Percentiles rank a stretch among this genome's conserved stretches.
These are phyloP conservation scores for Pipistrellus pipistrellus DNA, from an alignment of 2,797 vertebrate species.

Conservation along the genomic window DNA sequence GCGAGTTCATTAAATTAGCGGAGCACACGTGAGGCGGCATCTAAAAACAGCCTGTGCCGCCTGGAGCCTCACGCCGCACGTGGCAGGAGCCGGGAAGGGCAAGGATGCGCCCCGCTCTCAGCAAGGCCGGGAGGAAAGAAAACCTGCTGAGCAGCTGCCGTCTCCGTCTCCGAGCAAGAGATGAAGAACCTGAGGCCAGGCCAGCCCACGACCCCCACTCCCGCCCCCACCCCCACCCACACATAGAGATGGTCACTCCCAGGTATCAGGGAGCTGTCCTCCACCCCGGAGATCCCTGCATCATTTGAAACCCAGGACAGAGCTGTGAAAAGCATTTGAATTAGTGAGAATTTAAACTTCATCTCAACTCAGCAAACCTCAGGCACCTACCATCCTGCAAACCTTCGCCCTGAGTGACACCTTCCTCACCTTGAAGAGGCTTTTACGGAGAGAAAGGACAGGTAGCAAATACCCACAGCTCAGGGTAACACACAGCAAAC, in stretches of 20 bases:
- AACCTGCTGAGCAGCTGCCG: neutral
- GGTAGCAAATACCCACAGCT: neutral
- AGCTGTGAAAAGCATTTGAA: neutral
- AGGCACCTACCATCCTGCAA: neutral
- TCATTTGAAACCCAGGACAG: neutral
- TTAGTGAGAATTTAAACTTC: neutral
- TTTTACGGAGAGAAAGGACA: neutral
- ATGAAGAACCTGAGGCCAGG: neutral
- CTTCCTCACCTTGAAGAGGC: neutral
- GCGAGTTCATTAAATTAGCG: constrained; percentile 81
- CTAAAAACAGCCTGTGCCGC: constrained; percentile 78
- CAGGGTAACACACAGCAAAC: neutral
- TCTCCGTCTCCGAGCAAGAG: neutral
- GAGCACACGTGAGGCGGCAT: constrained; percentile 74
- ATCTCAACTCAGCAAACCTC: neutral
- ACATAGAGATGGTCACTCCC: neutral
- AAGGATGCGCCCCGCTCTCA: neutral
- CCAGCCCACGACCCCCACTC: neutral
- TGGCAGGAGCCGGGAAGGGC: constrained; percentile 55
- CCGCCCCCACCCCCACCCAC: neutral
- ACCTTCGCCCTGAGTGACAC: neutral
- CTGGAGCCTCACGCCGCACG: constrained; percentile 63
- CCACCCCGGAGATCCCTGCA: no score
- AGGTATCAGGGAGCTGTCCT: neutral
- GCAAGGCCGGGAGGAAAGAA: neutral